These are phyloP conservation scores for Bungarus multicinctus DNA, from an alignment of 2,113 vertebrate genomes.

Conservation along the genomic window DNA sequence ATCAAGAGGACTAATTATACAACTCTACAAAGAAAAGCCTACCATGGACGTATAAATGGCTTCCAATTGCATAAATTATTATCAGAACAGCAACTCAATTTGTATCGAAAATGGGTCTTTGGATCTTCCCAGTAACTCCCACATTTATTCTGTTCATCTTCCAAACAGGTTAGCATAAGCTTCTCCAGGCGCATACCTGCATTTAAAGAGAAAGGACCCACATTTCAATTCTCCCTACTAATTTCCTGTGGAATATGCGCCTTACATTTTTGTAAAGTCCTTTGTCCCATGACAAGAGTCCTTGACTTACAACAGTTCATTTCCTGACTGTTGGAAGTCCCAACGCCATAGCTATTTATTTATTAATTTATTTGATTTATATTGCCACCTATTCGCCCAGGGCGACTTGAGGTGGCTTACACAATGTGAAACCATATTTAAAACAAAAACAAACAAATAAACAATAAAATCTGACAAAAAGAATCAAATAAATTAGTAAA, in stretches of 20 bases:
- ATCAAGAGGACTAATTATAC: neutral
- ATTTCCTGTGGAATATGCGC: neutral
- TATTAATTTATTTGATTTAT: neutral
- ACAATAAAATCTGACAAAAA: too few relatives aligned
- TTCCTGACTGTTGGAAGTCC: neutral
- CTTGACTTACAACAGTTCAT: neutral
- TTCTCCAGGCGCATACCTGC: neutral
- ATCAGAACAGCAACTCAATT: slow-evolving; percentile 1
- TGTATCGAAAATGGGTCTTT: neutral
- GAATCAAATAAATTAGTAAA: too few relatives aligned
- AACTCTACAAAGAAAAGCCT: neutral
- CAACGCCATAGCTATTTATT: neutral
- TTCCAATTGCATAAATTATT: neutral
- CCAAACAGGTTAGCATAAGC: neutral
- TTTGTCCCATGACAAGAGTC: neutral
- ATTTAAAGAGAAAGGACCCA: neutral
- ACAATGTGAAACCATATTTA: too few relatives aligned
- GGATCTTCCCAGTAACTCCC: neutral
- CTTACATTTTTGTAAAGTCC: neutral
- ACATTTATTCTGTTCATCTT: neutral
- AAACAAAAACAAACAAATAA: too few relatives aligned
- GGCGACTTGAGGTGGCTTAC: too few relatives aligned
- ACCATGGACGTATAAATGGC: neutral
- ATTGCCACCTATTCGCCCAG: too few relatives aligned
- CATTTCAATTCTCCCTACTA: neutral